Evolutionary conservation across 2,797 vertebrate genomes (phyloP).

Genomic region (Peromyscus aztecus): DNA sequence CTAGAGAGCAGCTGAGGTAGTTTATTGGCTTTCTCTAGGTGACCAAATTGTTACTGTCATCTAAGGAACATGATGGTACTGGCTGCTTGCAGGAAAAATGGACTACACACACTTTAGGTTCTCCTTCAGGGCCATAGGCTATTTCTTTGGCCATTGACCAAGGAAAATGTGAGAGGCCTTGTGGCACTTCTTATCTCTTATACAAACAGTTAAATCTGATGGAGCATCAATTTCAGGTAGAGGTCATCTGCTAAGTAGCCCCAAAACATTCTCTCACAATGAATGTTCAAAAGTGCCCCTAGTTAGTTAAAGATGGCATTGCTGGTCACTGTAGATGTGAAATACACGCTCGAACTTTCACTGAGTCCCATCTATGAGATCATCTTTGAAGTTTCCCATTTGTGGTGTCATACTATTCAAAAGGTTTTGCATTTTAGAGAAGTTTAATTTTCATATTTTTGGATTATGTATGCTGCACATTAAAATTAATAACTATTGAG

Average conservation of each 20-base stretch:
- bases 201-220: neutral
- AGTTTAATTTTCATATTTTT: neutral
- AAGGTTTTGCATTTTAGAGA: neutral
- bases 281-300: neutral
- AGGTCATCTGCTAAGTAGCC: neutral
- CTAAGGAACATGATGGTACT: accelerated
- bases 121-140: neutral
- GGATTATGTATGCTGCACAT: neutral
- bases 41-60: accelerated
- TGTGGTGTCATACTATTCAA: neutral
- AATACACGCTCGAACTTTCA: neutral
- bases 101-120: neutral
- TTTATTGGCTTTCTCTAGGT: neutral
- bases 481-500: constrained; percentile 11
- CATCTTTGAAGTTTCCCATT: neutral
- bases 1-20: neutral
- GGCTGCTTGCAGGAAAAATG: accelerated
- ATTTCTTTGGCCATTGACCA: neutral
- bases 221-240: neutral
- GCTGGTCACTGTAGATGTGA: neutral
- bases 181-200: neutral
- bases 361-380: neutral
- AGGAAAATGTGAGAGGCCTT: neutral
- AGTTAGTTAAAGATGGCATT: neutral
- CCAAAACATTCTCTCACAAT: neutral